Evolutionary conservation across 2,113 vertebrate genomes (phyloP).

Genomic region (Poeciliopsis retropinna): DNA sequence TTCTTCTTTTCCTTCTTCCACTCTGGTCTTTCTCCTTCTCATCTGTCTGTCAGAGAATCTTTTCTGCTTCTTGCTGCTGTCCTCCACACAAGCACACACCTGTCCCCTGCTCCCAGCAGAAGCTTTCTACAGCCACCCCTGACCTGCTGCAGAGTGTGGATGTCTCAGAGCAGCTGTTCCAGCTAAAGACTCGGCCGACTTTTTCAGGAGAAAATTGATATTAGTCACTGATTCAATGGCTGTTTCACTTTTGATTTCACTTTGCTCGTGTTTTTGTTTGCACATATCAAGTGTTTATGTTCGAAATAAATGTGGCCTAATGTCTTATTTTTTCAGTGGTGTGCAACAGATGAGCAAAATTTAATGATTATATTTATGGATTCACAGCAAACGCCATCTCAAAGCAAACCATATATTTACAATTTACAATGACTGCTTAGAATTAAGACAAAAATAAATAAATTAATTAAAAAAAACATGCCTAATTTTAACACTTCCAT

Average conservation of each 20-base stretch:
- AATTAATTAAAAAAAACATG: too few relatives aligned
- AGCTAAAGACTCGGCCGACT: constrained; percentile 38
- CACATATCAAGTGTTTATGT: background rate
- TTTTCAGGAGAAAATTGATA: constrained; percentile 50
- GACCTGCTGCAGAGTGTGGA: constrained; percentile 38
- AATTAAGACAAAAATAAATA: too few relatives aligned
- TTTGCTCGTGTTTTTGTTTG: background rate
- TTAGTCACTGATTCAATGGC: constrained; percentile 24
- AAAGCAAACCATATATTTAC: too few relatives aligned
- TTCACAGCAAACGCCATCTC: too few relatives aligned
- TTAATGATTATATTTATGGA: too few relatives aligned
- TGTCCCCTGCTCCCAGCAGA: constrained; percentile 28
- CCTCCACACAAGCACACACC: constrained; percentile 2
- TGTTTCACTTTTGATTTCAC: background rate
- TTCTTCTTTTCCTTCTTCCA: constrained; percentile 10
- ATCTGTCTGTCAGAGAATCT: constrained; percentile 12
- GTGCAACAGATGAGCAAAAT: too few relatives aligned
- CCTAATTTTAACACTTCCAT: too few relatives aligned
- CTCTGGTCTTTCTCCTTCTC: background rate
- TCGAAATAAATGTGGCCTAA: background rate
- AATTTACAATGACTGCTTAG: too few relatives aligned
- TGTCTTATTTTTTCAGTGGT: background rate
- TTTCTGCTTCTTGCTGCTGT: background rate
- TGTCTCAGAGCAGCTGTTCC: constrained; percentile 61
- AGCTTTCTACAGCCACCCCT: constrained; percentile 40